Evolutionary conservation across 2,113 vertebrate species (phyloP).

Genomic region (Junco hyemalis): DNA sequence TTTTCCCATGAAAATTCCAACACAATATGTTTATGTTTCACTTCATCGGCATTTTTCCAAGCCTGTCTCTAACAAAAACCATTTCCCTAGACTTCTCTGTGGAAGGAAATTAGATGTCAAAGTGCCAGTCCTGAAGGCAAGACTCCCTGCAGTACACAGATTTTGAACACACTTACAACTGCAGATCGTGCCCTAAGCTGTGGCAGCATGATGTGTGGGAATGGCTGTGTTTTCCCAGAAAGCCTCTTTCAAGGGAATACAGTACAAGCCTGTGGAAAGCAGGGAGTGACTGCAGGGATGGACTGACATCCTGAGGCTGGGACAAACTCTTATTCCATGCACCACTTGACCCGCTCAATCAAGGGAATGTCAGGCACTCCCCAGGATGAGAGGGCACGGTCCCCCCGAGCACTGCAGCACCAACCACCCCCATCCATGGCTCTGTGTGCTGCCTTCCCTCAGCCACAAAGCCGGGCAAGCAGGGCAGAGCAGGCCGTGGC

Average conservation of each 20-base stretch:
- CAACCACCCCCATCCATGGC: not conserved
- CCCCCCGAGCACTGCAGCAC: not conserved
- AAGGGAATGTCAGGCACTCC: not conserved
- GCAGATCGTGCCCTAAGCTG: not conserved
- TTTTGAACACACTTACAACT: not conserved
- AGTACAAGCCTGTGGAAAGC: not conserved
- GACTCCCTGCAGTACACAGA: not conserved
- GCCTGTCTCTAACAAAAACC: not conserved
- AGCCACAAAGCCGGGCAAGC: not conserved
- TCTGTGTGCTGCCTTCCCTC: not conserved
- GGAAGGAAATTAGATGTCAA: constrained; percentile 33
- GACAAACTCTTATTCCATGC: not conserved
- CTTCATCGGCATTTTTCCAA: constrained; percentile 38
- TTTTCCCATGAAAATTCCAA: constrained; percentile 43
- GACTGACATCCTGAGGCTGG: not conserved
- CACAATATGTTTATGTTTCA: constrained; percentile 34
- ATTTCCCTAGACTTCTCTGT: not conserved
- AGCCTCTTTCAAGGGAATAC: not conserved
- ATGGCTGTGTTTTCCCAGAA: constrained; percentile 29
- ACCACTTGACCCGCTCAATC: not conserved
- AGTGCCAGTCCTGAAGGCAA: constrained; percentile 14
- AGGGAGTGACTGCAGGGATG: not conserved
- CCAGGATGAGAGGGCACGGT: not conserved
- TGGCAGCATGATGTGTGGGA: not conserved
- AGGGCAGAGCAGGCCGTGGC: not conserved